Conservation (phyloP, 2,888 invertebrate species). For the Liposcelis brunnea region DNA sequence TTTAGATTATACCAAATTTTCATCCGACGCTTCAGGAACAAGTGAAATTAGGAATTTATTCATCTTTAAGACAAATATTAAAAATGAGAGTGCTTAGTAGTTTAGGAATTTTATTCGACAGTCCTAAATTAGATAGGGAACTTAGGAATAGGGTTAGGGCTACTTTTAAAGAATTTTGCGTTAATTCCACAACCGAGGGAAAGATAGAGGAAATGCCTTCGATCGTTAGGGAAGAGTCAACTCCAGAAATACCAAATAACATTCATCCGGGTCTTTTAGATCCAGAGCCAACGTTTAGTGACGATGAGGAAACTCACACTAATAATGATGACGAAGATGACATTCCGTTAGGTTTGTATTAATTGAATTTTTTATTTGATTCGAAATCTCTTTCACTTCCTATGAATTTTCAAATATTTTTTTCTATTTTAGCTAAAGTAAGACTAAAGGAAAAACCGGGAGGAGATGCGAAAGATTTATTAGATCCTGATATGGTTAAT, state of each 20-base stretch:
- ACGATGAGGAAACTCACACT: constrained; percentile 53
- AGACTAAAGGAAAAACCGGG: constrained; percentile 33
- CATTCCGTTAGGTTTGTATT: constrained; percentile 31
- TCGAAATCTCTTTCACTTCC: not conserved
- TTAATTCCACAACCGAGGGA: constrained; percentile 36
- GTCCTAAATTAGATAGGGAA: constrained; percentile 71
- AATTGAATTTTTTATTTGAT: not conserved
- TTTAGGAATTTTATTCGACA: constrained; percentile 71
- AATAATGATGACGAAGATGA: constrained; percentile 54
- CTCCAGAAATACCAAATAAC: constrained; percentile 24
- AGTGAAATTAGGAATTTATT: constrained; percentile 64
- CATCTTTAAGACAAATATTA: constrained; percentile 67
- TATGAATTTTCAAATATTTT: not conserved
- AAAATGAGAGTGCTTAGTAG: constrained; percentile 85
- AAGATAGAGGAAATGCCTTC: constrained; percentile 16
- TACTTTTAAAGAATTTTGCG: constrained; percentile 82
- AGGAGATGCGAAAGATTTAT: not conserved
- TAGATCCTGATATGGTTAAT: constrained; percentile 1
- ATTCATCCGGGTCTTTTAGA: constrained; percentile 31
- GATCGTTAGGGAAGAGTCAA: constrained; percentile 13
- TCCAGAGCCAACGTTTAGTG: constrained; percentile 64
- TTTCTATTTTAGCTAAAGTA: constrained; percentile 41
- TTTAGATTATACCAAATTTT: constrained; percentile 71
- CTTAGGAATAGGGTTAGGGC: constrained; percentile 68
- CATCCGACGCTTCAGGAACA: constrained; percentile 61